These are phyloP conservation scores for Thereva nobilitata DNA, from an alignment of 2,888 invertebrate genomes.

Conservation along the genomic window DNA sequence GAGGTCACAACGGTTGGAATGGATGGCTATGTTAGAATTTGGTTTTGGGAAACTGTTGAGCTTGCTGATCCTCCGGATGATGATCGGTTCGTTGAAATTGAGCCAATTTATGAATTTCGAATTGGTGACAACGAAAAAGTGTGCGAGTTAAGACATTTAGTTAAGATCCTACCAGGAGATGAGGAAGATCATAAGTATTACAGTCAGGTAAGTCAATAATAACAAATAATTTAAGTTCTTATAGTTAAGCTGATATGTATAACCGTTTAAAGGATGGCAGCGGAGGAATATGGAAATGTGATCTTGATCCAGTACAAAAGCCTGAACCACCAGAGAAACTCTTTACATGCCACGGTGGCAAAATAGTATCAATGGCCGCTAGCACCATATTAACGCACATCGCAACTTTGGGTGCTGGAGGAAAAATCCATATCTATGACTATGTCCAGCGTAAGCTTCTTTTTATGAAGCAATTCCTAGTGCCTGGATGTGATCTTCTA, in stretches of 20 bases:
- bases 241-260: not conserved
- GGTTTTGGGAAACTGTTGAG: slow-evolving; percentile 93
- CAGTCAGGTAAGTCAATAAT: slow-evolving; percentile 67
- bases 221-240: slow-evolving; percentile 45
- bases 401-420: slow-evolving; percentile 73
- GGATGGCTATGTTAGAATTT: slow-evolving; percentile 79
- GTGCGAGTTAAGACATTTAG: slow-evolving; percentile 52
- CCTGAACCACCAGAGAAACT: slow-evolving; percentile 59
- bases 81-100: slow-evolving; percentile 77
- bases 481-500: slow-evolving; percentile 63
- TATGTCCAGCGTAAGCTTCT: slow-evolving; percentile 65
- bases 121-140: slow-evolving; percentile 55
- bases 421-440: slow-evolving; percentile 74
- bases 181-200: slow-evolving; percentile 65
- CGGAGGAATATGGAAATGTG: slow-evolving; percentile 79
- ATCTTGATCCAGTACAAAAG: slow-evolving; percentile 63
- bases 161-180: slow-evolving; percentile 55
- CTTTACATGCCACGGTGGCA: slow-evolving; percentile 75
- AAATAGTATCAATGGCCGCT: slow-evolving; percentile 68
- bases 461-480: slow-evolving; percentile 65
- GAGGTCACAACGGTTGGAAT: slow-evolving; percentile 62
- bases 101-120: slow-evolving; percentile 82
- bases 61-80: slow-evolving; percentile 82
- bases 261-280: slow-evolving; percentile 61
- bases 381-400: slow-evolving; percentile 73